These are phyloP conservation scores for Puntigrus tetrazona DNA, from an alignment of 2,113 vertebrate species.

Conservation along the genomic window DNA sequence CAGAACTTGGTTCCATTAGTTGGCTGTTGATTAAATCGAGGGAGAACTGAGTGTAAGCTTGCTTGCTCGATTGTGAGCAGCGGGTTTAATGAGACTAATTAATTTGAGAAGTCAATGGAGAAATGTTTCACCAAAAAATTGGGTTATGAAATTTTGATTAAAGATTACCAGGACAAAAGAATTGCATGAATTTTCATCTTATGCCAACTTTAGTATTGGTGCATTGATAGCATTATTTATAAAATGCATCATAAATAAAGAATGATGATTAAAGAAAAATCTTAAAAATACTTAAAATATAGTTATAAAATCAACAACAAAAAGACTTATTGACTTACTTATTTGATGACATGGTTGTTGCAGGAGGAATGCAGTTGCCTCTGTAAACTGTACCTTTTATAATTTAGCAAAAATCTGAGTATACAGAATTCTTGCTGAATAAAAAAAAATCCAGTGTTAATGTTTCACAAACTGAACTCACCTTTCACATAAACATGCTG, in stretches of 20 bases:
- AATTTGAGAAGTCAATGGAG: not conserved
- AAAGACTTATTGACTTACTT: constrained; percentile 52
- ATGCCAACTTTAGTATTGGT: not conserved
- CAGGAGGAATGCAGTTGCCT: not conserved
- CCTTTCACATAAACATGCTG: constrained; percentile 63
- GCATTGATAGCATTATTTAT: not conserved
- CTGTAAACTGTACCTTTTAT: no score
- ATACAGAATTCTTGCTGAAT: not conserved
- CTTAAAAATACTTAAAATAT: no score
- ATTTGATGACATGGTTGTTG: constrained; percentile 50
- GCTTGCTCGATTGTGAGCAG: not conserved
- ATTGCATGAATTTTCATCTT: not conserved
- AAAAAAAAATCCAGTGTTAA: not conserved
- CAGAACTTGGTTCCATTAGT: not conserved
- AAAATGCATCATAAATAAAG: not conserved
- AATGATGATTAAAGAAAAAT: not conserved
- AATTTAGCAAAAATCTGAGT: no score
- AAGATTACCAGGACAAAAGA: not conserved
- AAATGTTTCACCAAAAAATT: not conserved
- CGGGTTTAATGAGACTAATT: not conserved
- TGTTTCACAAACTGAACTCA: constrained; percentile 54
- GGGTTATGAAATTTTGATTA: not conserved
- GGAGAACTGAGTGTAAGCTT: not conserved
- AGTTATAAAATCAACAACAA: no score
- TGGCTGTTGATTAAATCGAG: not conserved